Base-by-base conservation (phyloP, 2,113 vertebrate species). In the Axis porcinus region DNA sequence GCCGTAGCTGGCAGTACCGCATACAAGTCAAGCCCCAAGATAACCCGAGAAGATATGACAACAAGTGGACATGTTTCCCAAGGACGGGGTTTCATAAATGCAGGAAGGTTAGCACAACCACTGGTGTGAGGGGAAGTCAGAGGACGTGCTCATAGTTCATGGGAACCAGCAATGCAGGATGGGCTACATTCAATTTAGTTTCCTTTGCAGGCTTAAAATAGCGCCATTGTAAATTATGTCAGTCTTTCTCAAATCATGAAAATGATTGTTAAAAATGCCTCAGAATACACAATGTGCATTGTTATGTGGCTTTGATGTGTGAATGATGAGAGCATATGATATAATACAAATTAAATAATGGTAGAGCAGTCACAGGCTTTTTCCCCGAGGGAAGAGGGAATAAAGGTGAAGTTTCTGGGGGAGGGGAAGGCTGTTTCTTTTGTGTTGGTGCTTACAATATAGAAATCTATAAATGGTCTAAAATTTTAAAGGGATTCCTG, bases 121-220 rank as follows among this genome's bases (percentile, higher is more conserved):
- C 97, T 97, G 98, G 99, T 98, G 99, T 79, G 98, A 99, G 99
- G 99, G 99, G 99, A 99, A 99, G 99, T 98, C 94, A 98, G 99
- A 99, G 99, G 99, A 99, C 99, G 99, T 99, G 99, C 99, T 99
- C 99, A 98, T 98, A 99, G 99, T 99, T 99, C 99, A 99, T 99
- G 99, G 99, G 99, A 99, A 99, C 99, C 98, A 98, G 99, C 99
- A 99, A 98, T 99, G 99, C 99, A 99, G 99, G 99, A 99, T 99
- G 99, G 99, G 99, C 99, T 99, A 99, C 99, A 99, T 99, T 99
- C 99, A 99, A 99, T 99, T 99, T 98, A 98, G 99, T 99, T 99
- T 99, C 99, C 99, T 99, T 99, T 99, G 98, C 99, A 96, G 98
- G 99, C 99, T 99, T 99, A 99, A 99, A 99, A 99, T 99, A 99